Conservation (phyloP, 2,888 invertebrate genomes). For the Synanthedon myopaeformis region DNA sequence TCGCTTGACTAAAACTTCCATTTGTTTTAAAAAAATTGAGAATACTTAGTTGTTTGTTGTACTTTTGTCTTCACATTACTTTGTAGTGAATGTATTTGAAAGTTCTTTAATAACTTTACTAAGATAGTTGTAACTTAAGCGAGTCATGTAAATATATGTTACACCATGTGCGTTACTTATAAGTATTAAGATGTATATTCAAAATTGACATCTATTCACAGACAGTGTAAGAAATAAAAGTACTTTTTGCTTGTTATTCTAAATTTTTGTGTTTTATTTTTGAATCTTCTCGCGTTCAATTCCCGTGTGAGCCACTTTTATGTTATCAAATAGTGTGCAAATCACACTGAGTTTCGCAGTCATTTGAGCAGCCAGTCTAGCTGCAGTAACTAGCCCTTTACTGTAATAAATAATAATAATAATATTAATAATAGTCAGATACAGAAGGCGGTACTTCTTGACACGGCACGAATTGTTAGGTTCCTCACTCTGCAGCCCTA, state of each 20-base stretch:
- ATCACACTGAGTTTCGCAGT: too few relatives aligned
- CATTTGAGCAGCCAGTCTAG: too few relatives aligned
- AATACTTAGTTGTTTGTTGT: neutral
- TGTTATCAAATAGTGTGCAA: too few relatives aligned
- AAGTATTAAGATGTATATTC: constrained; percentile 42
- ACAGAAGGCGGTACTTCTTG: too few relatives aligned
- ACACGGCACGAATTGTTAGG: too few relatives aligned
- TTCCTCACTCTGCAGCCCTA: too few relatives aligned
- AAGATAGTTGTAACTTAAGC: constrained; percentile 14
- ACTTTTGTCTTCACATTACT: constrained; percentile 4
- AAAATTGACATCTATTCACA: constrained; percentile 39
- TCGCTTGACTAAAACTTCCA: constrained; percentile 2
- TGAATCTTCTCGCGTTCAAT: neutral
- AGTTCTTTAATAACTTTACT: constrained; percentile 7
- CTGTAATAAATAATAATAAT: too few relatives aligned
- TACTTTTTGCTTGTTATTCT: constrained; percentile 55
- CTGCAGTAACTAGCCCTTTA: too few relatives aligned
- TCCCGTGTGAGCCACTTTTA: too few relatives aligned
- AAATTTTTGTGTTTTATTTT: constrained; percentile 11
- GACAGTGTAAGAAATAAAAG: constrained; percentile 40
- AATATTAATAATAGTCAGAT: too few relatives aligned
- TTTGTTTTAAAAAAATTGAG: neutral
- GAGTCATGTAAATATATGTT: constrained; percentile 41
- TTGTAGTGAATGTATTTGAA: neutral
- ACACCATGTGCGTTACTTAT: constrained; percentile 35